phyloP scores from a whole-genome alignment of 2,888 invertebrate genomes.

The Tachina fera region DNA sequence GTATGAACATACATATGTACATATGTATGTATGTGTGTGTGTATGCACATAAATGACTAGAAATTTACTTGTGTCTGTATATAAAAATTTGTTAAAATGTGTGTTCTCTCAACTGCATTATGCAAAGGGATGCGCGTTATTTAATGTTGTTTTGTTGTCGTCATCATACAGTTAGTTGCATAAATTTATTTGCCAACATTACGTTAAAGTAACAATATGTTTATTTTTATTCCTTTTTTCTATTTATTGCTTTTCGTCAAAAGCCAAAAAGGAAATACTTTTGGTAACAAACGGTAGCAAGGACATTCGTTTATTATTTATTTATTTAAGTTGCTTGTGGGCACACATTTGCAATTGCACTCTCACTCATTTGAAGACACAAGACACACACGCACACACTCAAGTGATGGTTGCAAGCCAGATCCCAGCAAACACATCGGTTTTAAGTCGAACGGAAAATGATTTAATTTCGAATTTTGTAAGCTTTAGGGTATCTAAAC shows the following conservation, averaged over 20 bases:
- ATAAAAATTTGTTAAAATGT: background rate
- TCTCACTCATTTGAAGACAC: background rate
- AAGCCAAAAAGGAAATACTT: conserved; percentile 59
- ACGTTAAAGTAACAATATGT: conserved; percentile 38
- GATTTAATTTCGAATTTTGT: too few relatives aligned
- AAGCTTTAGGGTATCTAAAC: background rate
- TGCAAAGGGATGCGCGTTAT: conserved; percentile 66
- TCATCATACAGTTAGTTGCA: conserved; percentile 25
- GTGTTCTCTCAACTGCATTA: conserved; percentile 56
- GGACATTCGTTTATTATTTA: conserved; percentile 55
- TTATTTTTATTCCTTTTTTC: conserved; percentile 11
- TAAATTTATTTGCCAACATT: conserved; percentile 37
- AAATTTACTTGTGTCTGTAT: background rate
- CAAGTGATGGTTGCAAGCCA: background rate
- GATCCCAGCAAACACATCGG: background rate
- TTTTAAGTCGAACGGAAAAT: background rate
- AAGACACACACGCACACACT: background rate
- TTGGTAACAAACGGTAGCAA: conserved; percentile 64
- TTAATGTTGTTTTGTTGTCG: conserved; percentile 49
- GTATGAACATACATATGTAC: background rate
- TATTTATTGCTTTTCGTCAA: conserved; percentile 31
- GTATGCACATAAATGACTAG: too few relatives aligned
- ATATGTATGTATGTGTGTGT: background rate
- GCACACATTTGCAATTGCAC: background rate
- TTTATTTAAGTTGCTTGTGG: conserved; percentile 3